Evolutionary conservation across 2,888 invertebrate genomes (phyloP).

Genomic region (Poecilobothrus nobilitatus): DNA sequence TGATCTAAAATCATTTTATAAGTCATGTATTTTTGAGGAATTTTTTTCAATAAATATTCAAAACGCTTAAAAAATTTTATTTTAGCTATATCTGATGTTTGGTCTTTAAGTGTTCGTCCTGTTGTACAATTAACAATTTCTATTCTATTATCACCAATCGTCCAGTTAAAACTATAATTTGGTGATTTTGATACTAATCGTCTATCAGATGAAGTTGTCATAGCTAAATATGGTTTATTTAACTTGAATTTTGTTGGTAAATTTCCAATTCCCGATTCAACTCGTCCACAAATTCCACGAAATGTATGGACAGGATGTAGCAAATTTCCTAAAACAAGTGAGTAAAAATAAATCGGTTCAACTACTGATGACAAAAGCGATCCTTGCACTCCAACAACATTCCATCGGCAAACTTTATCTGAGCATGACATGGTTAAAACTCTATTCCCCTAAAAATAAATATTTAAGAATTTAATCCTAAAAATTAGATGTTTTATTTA

Average conservation of each 20-base stretch:
- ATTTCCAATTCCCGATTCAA: not conserved
- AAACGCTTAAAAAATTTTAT: not conserved
- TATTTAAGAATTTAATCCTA: not conserved
- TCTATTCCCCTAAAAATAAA: not conserved
- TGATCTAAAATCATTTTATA: constrained; percentile 6
- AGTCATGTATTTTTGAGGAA: not conserved
- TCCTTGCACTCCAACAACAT: not conserved
- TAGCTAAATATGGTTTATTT: constrained; percentile 1
- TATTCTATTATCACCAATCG: not conserved
- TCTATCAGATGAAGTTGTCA: not conserved
- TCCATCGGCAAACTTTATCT: not conserved
- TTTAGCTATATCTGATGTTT: not conserved
- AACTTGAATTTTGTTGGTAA: not conserved
- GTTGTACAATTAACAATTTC: not conserved
- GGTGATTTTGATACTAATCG: not conserved
- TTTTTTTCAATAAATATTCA: constrained; percentile 4
- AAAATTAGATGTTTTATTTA: not conserved
- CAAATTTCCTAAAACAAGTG: not conserved
- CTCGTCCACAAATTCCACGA: not conserved
- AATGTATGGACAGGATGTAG: not conserved
- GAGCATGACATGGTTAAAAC: not conserved
- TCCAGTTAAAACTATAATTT: not conserved
- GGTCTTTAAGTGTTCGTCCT: not conserved
- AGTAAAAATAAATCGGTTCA: not conserved
- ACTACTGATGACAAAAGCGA: not conserved